Evolutionary conservation across 2,113 vertebrate species (phyloP).

Genomic region (Brienomyrus brachyistius): DNA sequence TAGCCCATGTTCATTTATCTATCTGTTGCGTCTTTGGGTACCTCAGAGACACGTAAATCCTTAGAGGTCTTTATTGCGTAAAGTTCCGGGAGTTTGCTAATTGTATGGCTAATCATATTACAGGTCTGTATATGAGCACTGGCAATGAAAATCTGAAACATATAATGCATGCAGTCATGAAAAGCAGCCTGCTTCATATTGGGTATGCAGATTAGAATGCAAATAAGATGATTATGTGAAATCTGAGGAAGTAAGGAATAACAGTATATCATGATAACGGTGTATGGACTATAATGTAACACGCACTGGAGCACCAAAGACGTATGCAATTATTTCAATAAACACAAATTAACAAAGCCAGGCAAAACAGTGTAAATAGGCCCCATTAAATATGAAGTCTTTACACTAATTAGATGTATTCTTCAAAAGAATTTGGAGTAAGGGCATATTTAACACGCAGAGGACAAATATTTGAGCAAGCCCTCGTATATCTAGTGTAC

Average conservation of each 20-base stretch:
- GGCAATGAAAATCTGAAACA: neutral
- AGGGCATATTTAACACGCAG: neutral
- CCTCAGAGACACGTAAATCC: neutral
- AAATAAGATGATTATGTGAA: neutral
- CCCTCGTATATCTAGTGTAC: neutral
- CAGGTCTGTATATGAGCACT: neutral
- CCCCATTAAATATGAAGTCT: neutral
- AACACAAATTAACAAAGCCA: neutral
- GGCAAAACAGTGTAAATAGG: neutral
- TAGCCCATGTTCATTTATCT: neutral
- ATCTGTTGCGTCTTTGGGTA: neutral
- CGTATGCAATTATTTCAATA: neutral
- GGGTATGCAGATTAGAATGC: neutral
- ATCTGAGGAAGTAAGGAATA: neutral
- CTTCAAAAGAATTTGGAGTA: slow-evolving; percentile 9
- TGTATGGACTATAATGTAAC: neutral
- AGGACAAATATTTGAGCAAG: neutral
- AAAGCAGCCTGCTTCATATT: neutral
- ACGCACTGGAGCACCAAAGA: neutral
- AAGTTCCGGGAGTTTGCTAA: neutral
- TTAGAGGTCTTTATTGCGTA: neutral
- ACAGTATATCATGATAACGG: neutral
- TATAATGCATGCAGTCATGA: neutral
- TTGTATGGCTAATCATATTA: neutral
- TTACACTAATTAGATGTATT: neutral